Conservation (phyloP, 2,797 vertebrate species). For the Chelonia mydas region DNA sequence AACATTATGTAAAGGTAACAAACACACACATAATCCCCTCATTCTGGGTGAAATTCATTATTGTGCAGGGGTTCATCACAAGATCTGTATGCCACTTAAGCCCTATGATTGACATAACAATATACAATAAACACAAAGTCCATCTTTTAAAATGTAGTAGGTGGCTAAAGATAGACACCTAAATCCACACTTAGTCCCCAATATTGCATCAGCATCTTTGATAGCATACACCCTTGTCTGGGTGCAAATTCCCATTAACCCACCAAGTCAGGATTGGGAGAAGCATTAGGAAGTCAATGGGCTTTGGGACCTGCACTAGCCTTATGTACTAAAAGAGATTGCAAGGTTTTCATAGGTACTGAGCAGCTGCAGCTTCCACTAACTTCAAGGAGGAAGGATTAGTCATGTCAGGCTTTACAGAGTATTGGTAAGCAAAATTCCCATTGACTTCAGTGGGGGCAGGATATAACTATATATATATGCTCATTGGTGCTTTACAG, state of each 20-base stretch:
- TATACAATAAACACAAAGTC: background rate
- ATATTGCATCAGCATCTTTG: background rate
- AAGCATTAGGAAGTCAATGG: background rate
- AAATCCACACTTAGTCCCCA: background rate
- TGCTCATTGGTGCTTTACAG: background rate
- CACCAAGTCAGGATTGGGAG: background rate
- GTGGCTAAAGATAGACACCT: background rate
- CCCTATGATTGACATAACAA: background rate
- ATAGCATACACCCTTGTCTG: background rate
- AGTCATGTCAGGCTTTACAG: background rate
- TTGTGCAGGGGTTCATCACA: background rate
- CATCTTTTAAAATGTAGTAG: background rate
- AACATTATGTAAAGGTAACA: background rate
- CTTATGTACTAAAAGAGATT: background rate
- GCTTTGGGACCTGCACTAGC: background rate
- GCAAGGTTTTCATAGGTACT: background rate
- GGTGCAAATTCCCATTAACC: background rate
- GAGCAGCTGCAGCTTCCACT: background rate
- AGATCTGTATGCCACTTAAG: background rate
- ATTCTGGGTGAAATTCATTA: background rate
- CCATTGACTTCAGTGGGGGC: background rate
- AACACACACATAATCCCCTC: background rate
- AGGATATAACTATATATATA: background rate
- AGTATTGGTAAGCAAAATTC: background rate
- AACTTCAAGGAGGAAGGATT: background rate